phyloP scores from a whole-genome alignment of 1,140 invertebrate genomes.

The Cotesia glomerata region DNA sequence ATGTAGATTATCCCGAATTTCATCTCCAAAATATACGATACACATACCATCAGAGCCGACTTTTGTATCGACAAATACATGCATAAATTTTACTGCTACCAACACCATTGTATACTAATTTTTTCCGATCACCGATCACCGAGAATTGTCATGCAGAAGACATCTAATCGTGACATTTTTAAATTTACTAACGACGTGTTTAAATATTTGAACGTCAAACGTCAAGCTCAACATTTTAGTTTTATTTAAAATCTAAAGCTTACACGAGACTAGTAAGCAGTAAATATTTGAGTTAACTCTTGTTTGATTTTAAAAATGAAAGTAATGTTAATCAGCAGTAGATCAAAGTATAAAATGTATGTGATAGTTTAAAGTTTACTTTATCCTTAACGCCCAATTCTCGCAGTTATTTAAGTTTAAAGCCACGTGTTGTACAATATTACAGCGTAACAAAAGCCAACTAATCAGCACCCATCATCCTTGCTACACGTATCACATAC shows the following conservation, averaged over 20 bases:
- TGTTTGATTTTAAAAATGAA: background rate
- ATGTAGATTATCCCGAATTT: constrained; percentile 56
- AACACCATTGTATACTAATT: constrained; percentile 3
- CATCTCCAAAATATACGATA: constrained; percentile 19
- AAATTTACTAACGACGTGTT: background rate
- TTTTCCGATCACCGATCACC: too few relatives aligned
- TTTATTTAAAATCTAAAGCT: too few relatives aligned
- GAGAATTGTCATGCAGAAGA: constrained; percentile 13
- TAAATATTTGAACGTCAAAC: too few relatives aligned
- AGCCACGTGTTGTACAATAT: constrained; percentile 52
- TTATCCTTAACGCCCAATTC: constrained; percentile 9
- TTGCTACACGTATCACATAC: background rate
- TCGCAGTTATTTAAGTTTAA: constrained; percentile 31
- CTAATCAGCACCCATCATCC: constrained; percentile 40
- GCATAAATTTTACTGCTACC: constrained; percentile 23
- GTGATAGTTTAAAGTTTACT: background rate
- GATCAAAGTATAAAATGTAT: background rate
- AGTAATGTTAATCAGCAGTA: background rate
- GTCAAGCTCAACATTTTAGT: too few relatives aligned
- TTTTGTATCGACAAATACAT: constrained; percentile 10
- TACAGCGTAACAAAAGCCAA: constrained; percentile 50
- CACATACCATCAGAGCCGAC: constrained; percentile 33
- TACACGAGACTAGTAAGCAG: background rate
- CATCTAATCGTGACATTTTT: background rate
- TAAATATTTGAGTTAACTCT: background rate